Percentiles rank a stretch among this genome's conserved stretches.
phyloP scores from a whole-genome alignment of 2,888 invertebrate species.

The Agelastica alni region DNA sequence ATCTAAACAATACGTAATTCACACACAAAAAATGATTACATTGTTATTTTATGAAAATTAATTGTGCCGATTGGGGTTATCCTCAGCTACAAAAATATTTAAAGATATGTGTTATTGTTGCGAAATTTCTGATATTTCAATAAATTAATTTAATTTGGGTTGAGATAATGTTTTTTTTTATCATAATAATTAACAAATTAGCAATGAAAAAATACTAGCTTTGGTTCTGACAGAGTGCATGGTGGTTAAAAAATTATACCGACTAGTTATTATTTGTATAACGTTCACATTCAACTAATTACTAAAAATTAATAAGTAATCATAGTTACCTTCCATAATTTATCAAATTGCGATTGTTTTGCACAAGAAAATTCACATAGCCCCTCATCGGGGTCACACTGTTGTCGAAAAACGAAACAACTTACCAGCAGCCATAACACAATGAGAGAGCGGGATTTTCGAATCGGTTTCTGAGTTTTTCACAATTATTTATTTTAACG shows the following conservation, averaged over 20 bases:
- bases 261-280: constrained; percentile 17
- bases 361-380: constrained; percentile 46
- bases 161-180: neutral
- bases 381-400: constrained; percentile 52
- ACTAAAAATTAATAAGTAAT: constrained; percentile 29
- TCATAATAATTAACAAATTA: constrained; percentile 7
- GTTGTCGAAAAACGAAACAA: constrained; percentile 53
- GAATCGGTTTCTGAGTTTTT: constrained; percentile 32
- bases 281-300: constrained; percentile 7
- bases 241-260: constrained; percentile 27
- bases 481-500: neutral
- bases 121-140: too few relatives aligned
- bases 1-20: constrained; percentile 8
- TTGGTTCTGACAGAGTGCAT: constrained; percentile 18
- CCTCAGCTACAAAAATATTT: neutral
- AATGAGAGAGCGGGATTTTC: constrained; percentile 50
- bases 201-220: constrained; percentile 11
- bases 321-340: constrained; percentile 55
- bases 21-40: neutral
- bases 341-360: constrained; percentile 47
- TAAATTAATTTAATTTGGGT: too few relatives aligned
- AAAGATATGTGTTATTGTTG: too few relatives aligned
- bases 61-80: constrained; percentile 7
- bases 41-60: neutral
- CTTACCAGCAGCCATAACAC: constrained; percentile 85